Evolutionary conservation across 1,140 invertebrate species (phyloP).

Genomic region (Luehdorfia chinensis): DNA sequence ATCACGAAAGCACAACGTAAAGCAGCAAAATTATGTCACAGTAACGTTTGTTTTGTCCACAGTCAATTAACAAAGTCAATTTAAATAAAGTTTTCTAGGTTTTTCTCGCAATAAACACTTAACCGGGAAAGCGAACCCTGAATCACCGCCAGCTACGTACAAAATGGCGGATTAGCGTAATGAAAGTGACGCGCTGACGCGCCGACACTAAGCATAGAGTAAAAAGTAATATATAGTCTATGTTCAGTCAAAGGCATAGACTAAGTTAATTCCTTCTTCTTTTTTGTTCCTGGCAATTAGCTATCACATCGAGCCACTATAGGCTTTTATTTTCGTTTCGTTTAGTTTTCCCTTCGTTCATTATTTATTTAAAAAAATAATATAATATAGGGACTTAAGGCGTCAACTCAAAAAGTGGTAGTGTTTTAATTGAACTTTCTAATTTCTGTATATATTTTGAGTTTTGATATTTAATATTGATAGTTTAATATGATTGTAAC

Average conservation of each 20-base stretch:
- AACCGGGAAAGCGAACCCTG: slow-evolving; percentile 65
- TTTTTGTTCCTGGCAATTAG: too few species aligned
- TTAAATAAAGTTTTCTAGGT: slow-evolving; percentile 60
- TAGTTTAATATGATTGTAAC: too few species aligned
- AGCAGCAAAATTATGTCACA: slow-evolving; percentile 54
- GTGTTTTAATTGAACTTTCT: too few species aligned
- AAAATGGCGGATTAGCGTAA: slow-evolving; percentile 76
- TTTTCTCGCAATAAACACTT: slow-evolving; percentile 64
- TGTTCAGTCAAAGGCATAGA: slow-evolving; percentile 8
- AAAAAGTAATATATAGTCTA: slow-evolving; percentile 19
- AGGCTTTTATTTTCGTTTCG: too few species aligned
- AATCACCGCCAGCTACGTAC: slow-evolving; percentile 75
- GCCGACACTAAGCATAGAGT: slow-evolving; percentile 52
- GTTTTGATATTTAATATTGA: too few species aligned
- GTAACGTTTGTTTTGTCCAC: slow-evolving; percentile 46
- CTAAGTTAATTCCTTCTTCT: too few species aligned
- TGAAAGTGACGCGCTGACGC: slow-evolving; percentile 75
- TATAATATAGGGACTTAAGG: too few species aligned
- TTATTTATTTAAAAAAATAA: too few species aligned
- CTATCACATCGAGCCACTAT: too few species aligned
- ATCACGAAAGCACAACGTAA: slow-evolving; percentile 68
- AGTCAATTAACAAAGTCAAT: slow-evolving; percentile 46
- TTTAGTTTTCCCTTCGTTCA: too few species aligned
- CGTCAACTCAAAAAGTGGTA: too few species aligned
- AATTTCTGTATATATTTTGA: too few species aligned